These are phyloP conservation scores for Hippoglossus stenolepis DNA, from an alignment of 2,113 vertebrate genomes.

Conservation along the genomic window DNA sequence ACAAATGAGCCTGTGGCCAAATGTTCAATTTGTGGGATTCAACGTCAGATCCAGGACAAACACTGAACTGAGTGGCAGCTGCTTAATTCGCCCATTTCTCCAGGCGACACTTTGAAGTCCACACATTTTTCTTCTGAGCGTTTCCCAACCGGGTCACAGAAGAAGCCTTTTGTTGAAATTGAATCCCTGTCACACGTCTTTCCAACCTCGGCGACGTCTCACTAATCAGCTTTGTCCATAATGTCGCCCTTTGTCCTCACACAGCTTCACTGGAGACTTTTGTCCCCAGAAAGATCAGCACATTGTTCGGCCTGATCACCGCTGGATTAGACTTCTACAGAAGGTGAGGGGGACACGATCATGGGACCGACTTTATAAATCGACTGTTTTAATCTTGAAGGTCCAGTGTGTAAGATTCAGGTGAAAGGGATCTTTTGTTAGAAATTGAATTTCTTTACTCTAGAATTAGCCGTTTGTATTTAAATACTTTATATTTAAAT, in stretches of 20 bases:
- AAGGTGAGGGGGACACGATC: slow-evolving; percentile 51
- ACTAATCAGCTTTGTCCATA: background rate
- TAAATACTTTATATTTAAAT: too few relatives aligned
- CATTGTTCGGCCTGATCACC: slow-evolving; percentile 74
- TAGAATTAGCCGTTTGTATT: too few relatives aligned
- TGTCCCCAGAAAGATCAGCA: slow-evolving; percentile 69
- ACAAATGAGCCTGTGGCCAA: background rate
- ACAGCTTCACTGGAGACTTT: slow-evolving; percentile 69
- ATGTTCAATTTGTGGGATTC: background rate
- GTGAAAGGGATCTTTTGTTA: too few relatives aligned
- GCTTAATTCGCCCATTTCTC: too few relatives aligned
- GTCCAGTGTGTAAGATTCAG: too few relatives aligned
- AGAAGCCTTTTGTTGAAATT: background rate
- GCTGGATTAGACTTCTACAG: slow-evolving; percentile 69
- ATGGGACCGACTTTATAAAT: too few relatives aligned
- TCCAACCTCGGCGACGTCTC: background rate
- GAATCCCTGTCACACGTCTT: background rate
- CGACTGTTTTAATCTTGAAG: too few relatives aligned
- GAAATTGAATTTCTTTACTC: too few relatives aligned
- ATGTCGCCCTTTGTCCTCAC: slow-evolving; percentile 37
- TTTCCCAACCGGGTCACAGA: too few relatives aligned
- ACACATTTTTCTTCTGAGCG: too few relatives aligned
- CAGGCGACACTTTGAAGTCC: too few relatives aligned
- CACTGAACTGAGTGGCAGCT: background rate
- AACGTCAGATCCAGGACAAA: background rate